These are phyloP conservation scores for Argyrosomus regius DNA, from an alignment of 2,797 vertebrate genomes.

Conservation along the genomic window DNA sequence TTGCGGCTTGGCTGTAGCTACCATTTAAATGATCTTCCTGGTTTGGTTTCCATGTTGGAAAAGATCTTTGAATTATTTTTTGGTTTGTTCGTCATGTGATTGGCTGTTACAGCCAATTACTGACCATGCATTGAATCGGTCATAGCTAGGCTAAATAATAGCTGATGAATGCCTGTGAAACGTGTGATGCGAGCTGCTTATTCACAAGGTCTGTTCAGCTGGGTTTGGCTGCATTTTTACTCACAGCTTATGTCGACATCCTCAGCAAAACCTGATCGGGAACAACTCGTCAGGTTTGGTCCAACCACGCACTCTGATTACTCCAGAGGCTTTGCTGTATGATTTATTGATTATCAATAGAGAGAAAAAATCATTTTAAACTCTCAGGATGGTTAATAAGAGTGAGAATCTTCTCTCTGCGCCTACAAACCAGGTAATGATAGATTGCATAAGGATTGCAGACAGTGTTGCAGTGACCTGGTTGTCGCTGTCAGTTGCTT, in stretches of 20 bases:
- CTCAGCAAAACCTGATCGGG: slow-evolving; percentile 28
- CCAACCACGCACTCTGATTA: slow-evolving; percentile 19
- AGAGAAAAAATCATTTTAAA: slow-evolving; percentile 4
- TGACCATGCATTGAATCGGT: not conserved
- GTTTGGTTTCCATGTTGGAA: no score
- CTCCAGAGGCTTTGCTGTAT: not conserved
- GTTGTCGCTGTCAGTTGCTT: slow-evolving; percentile 30
- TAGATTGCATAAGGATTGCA: slow-evolving; percentile 43
- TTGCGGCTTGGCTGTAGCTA: no score
- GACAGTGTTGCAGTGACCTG: slow-evolving; percentile 47
- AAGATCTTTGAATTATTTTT: no score
- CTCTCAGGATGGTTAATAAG: not conserved
- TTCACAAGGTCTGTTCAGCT: not conserved
- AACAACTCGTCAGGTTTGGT: slow-evolving; percentile 18
- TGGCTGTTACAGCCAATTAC: no score
- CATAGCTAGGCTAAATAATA: not conserved
- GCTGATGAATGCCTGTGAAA: not conserved
- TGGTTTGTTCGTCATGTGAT: no score
- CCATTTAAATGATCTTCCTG: no score
- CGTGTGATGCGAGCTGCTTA: slow-evolving; percentile 9
- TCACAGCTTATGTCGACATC: not conserved
- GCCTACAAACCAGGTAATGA: slow-evolving; percentile 7
- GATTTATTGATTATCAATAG: not conserved
- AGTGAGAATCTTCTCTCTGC: not conserved
- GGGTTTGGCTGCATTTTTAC: not conserved